Evolutionary conservation across 92 coral and sea anemone genomes (phyloP).

Genomic region (Pocillopora grandis): DNA sequence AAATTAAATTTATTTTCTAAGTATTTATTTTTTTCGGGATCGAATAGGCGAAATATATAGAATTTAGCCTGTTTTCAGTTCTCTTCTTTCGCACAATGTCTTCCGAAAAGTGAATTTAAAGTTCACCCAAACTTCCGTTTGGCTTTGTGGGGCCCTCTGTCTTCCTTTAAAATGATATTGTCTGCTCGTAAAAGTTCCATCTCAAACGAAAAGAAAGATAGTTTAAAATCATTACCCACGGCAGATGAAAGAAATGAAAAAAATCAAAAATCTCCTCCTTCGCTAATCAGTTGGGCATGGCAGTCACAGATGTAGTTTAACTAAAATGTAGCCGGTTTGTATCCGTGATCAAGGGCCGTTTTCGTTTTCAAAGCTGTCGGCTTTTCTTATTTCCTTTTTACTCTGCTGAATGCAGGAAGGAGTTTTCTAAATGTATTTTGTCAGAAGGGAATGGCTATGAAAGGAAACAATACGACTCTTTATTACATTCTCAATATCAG

Average conservation of each 20-base stretch:
- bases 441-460: not conserved
- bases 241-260: constrained; percentile 1
- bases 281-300: not conserved
- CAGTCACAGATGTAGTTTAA: not conserved
- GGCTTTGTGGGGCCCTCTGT: not conserved
- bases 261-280: not conserved
- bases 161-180: not conserved
- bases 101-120: not conserved
- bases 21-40: no score
- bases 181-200: not conserved
- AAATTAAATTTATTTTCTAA: no score
- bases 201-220: not conserved
- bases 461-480: not conserved
- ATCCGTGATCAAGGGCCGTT: not conserved
- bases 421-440: not conserved
- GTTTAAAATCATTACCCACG: not conserved
- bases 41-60: no score
- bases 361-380: not conserved
- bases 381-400: no score
- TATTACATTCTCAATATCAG: constrained; percentile 8
- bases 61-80: no score
- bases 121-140: not conserved
- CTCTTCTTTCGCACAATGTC: no score
- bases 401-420: not conserved
- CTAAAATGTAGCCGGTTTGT: not conserved